Base-by-base conservation (phyloP, 2,888 invertebrate genomes). In the Temnothorax ravouxi region DNA sequence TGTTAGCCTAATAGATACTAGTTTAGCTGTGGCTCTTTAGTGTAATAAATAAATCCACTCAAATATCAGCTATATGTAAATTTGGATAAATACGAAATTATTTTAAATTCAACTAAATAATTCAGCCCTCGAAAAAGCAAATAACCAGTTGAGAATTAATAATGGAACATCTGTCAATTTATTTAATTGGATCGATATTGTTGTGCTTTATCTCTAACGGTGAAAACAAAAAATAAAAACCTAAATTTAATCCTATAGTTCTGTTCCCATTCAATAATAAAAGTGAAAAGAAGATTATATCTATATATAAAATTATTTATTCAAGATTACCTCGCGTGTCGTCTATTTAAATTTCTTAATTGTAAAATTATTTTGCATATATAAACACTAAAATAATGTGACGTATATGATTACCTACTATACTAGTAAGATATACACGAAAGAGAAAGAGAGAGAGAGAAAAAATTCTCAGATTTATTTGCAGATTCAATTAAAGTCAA, bases 71-170 rank as follows among this genome's bases (percentile, higher is more conserved):
- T 21, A 41, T 25, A 41, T 44, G 5, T n/a, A 61, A 74, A 61
- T 61, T n/a, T 74, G 9, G 11, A 15, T 74, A 52, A 74, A 44
- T 41, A 61, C 5, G 44, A 15, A 59, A 59, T 59, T 72, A 59
- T 13, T 25, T 25, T 18, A 61, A 74, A 29, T 52, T 52, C 50
- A 38, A 21, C 11, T 64, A 18, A 76, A 64, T 66, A 76, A 77
- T 77, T 38, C n/a, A 59, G 11, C 38, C 5, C 2, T 38, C 29
- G 5, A 47, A 47, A 75, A 75, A 66, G 47, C 11, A 64, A 50
- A 52, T 18, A 50, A 66, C 18, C n/a, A 50, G n/a, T 15, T 13
- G 21, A 47, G 18, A 75, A 38, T 61, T 18, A 75, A 38, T 50
- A 50, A 61, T 13, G 15, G 47, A 62, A 18, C 34, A 34, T n/a